These are phyloP conservation scores for Piprites chloris DNA, from an alignment of 2,113 vertebrate genomes.

Conservation along the genomic window DNA sequence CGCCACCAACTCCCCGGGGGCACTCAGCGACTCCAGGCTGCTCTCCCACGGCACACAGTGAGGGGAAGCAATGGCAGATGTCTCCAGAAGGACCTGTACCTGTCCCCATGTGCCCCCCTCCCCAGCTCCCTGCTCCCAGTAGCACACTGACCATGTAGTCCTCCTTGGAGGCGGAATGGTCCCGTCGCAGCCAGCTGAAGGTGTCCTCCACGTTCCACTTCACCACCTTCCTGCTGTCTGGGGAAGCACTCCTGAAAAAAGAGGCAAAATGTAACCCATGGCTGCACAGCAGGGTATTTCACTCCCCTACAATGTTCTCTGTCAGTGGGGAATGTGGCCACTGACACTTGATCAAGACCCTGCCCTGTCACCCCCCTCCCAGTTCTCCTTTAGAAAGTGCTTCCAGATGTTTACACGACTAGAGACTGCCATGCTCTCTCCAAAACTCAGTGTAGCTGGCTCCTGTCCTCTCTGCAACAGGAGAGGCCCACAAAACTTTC, in stretches of 20 bases:
- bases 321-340: not conserved
- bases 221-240: slow-evolving; percentile 96
- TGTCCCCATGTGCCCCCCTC: not conserved
- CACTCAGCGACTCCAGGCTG: not conserved
- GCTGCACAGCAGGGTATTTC: not conserved
- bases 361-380: not conserved
- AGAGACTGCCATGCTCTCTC: not conserved
- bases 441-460: not conserved
- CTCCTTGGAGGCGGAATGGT: slow-evolving; percentile 96
- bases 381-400: not conserved
- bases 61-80: not conserved
- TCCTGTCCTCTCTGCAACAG: not conserved
- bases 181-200: slow-evolving; percentile 95
- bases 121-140: not conserved
- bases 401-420: not conserved
- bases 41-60: not conserved
- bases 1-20: not conserved
- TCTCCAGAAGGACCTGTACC: not conserved
- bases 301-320: not conserved
- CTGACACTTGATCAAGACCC: not conserved
- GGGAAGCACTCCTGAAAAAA: slow-evolving; percentile 87
- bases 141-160: slow-evolving; percentile 91
- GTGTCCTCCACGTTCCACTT: slow-evolving; percentile 99
- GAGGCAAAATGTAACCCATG: not conserved
- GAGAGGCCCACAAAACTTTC: not conserved